Base-by-base conservation (phyloP, 2,888 invertebrate genomes). In the Eilema depressum region DNA sequence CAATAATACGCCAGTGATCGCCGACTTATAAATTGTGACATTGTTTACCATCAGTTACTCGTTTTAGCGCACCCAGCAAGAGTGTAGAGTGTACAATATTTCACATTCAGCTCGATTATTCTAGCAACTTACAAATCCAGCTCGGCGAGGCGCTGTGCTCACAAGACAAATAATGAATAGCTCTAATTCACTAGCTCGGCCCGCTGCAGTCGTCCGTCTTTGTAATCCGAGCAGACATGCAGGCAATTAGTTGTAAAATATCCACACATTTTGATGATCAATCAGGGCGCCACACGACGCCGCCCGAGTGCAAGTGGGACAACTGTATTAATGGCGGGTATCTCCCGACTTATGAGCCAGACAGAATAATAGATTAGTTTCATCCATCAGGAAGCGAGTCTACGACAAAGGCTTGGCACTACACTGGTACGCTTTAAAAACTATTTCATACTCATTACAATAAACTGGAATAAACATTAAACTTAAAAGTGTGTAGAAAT, bases 301-400 rank as follows among this genome's bases (percentile, higher is more conserved):
- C 30, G 69, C 61, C 56, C 69, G 68, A 77, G 62, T 37, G 62
- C 69, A 66, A 77, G 62, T 37, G 62, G 69, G 79, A 82, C 82
- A 78, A 79, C 71, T 80, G 75, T 86, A 86, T 86, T 84, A 86
- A 86, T 84, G 86, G 82, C 72, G 70, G 73, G 80, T 70, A 73
- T 69, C 77, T 78, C 79, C 77, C 74, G 78, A 84, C 85, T 83
- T 83, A 83, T 82, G 85, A 85, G 83, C 77, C 80, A 80, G 83
- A 83, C 84, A 80, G 79, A 81, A 79, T 84, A 82, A 86, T 81
- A 82, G 82, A 88, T 88, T 85, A 82, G 79, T 74, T 74, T 78
- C 84, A 87, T 88, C 84, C 79, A 82, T 87, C 87, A 87, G 84
- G 80, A 82, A 76, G 81, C 83, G 68, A 79, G 76, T 72, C 79